Evolutionary conservation across 2,888 invertebrate species (phyloP), one percentile per base, ranked within the genome.

Genomic region (Cremastobaeus sp.): DNA sequence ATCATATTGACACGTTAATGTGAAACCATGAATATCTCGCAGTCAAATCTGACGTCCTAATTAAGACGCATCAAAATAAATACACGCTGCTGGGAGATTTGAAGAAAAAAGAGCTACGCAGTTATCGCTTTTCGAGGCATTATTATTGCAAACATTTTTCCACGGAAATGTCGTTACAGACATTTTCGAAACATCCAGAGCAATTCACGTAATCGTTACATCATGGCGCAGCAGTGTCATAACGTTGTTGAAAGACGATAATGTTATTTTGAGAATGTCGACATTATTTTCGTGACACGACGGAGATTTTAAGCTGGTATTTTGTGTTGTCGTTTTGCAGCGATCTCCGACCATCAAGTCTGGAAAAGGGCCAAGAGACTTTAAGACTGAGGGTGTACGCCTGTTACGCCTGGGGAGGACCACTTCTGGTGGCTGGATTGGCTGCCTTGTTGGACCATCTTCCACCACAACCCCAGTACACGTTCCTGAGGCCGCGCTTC

Each of bases 341-440:
- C 76, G 95, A 95, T 89, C 91, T 95, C 86, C 91, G 95, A 57
- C 95, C 95, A 75, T 94, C 95, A 82, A 93, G 93, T 83, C 89
- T 95, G 88, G 95, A 95, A 89, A 94, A 94, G 88, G 93, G 93
- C 79, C 95, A 95, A 90, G 95, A 95, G 89, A 90, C 92, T 76
- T 91, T 94, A 84, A 91, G 95, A 62, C 90, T 95, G 80, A 91
- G 94, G 62, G 90, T 95, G 80, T 96, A 95, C 89, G 92, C 92
- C 81, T 90, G 93, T 81, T 96, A 95, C 89, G 95, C 96, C 75
- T 95, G 95, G 95, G 95, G 95, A 77, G 92, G 93, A 50, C 95
- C 96, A 48, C 90, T 95, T 77, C 82, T 93, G 77, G 92, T 96
- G 80, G 92, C 94, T 55, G 92, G 92, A 65, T 90, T 93, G 57